These are phyloP conservation scores for Ophioninae sp. DNA, from an alignment of 2,888 invertebrate species.

Conservation along the genomic window DNA sequence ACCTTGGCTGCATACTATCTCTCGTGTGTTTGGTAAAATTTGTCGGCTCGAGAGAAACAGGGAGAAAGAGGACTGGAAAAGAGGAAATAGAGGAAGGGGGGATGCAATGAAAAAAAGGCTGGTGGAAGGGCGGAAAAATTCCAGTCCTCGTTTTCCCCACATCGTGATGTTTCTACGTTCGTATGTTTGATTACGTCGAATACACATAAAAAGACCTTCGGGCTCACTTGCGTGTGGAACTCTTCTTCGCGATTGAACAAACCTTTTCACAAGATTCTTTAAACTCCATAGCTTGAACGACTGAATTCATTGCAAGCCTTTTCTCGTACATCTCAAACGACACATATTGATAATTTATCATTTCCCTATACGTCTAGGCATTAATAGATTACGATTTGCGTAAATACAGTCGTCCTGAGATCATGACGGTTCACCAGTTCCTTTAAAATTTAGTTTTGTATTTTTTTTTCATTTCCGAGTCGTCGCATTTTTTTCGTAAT, in stretches of 20 bases:
- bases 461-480: neutral
- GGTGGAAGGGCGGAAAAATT: neutral
- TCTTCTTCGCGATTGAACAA: slow-evolving; percentile 28
- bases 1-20: slow-evolving; percentile 68
- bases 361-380: neutral
- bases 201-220: slow-evolving; percentile 1
- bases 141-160: slow-evolving; percentile 29
- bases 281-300: slow-evolving; percentile 2
- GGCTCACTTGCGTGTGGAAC: slow-evolving; percentile 4
- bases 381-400: neutral
- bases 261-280: slow-evolving; percentile 18
- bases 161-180: slow-evolving; percentile 64
- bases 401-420: neutral
- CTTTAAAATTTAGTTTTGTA: neutral
- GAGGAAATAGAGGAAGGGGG: neutral
- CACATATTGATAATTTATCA: slow-evolving; percentile 5
- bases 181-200: slow-evolving; percentile 70
- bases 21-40: slow-evolving; percentile 75
- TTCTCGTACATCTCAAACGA: neutral
- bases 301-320: slow-evolving; percentile 4
- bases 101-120: neutral
- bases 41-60: slow-evolving; percentile 65
- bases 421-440: neutral
- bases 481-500: neutral
- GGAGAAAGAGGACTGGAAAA: neutral